Evolutionary conservation across 2,113 vertebrate genomes (phyloP), one percentile per base, ranked within the genome.

Genomic region (Perca fluviatilis): DNA sequence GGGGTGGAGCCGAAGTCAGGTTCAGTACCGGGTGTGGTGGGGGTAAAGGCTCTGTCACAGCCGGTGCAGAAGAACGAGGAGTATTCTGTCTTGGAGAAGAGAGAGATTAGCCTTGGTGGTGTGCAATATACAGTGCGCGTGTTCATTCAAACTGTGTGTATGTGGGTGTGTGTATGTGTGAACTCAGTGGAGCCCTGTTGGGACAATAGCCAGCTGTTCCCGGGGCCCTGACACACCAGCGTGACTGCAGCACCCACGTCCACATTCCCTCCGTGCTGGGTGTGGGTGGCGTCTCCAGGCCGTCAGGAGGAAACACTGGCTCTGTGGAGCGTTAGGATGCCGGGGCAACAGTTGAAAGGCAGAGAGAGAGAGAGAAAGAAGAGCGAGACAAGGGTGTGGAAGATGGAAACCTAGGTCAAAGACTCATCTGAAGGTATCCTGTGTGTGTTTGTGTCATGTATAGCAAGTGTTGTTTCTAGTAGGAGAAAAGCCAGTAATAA

Each of bases 121-220:
- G 70, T 50, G 36, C 10, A 25, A 23, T 69, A 16, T 57, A 27
- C 27, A 27, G 27, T 27, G 18, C 74, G 86, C 68, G 72, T 51
- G 65, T 69, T 58, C 16, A 72, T 86, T 62, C 13, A 67, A 56
- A 63, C 21, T 33, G 33, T 9, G 1, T 36, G 36, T 36, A 40
- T 9, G 36, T 40, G 36, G 36, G 40, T 58, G 70, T 66, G 61
- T 64, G 65, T 65, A 14, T 67, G 8, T n/a, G 19, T 68, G 51
- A 25, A 47, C 40, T 61, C 40, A 33, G 30, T 50, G 50, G 23
- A 62, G 58, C 40, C 30, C 60, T 36, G 43, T 19, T 53, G 68
- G 71, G 65, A 93, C 91, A 93, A 88, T 92, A 57, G 79, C 33
- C 25, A 30, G 73, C 87, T 88, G 88, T 88, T 80, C 72, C 71